Base-by-base conservation (phyloP, 2,797 vertebrate genomes). In the Kryptopterus vitreolus region DNA sequence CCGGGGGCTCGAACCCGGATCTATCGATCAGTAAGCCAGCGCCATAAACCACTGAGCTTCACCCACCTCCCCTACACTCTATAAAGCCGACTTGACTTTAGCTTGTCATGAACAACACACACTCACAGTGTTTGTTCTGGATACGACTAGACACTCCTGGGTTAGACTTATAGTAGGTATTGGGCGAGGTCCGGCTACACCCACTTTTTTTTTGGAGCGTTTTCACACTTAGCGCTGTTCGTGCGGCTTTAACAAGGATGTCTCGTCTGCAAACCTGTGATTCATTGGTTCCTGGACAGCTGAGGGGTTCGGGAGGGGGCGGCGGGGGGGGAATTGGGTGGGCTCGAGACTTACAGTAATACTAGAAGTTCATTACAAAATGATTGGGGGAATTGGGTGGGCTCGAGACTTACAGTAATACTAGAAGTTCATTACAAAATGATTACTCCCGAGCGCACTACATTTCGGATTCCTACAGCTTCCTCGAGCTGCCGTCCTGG, bases 281-380 rank as follows among this genome's bases (percentile, higher is more conserved):
- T 24, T 75, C 38, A 61, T 43, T 74, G 43, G 33, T 58, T 59
- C 24, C 29, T 72, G n/a, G 31, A 57, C 52, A 50, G 69, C 66
- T 65, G 78, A 77, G 77, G 65, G 79, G 76, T 83, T 77, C 70
- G 82, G n/a, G n/a, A n/a, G n/a, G n/a, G n/a, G n/a, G n/a, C n/a
- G n/a, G n/a, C n/a, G n/a, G n/a, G n/a, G n/a, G n/a, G n/a, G n/a
- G n/a, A n/a, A n/a, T n/a, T n/a, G n/a, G n/a, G n/a, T n/a, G n/a
- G 26, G 78, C 78, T 79, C 53, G 8, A 48, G 70, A 55, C 78
- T 77, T 66, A 38, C 35, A 75, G 72, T 46, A 75, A 63, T 66
- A 75, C 55, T 66, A 16, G 61, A 81, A 84, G 76, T 80, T 84
- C 50, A 43, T 83, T 83, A 66, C 66, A 20, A 26, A 62, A 76